Conservation (phyloP, 2,888 invertebrate species). For the Tigriopus californicus region DNA sequence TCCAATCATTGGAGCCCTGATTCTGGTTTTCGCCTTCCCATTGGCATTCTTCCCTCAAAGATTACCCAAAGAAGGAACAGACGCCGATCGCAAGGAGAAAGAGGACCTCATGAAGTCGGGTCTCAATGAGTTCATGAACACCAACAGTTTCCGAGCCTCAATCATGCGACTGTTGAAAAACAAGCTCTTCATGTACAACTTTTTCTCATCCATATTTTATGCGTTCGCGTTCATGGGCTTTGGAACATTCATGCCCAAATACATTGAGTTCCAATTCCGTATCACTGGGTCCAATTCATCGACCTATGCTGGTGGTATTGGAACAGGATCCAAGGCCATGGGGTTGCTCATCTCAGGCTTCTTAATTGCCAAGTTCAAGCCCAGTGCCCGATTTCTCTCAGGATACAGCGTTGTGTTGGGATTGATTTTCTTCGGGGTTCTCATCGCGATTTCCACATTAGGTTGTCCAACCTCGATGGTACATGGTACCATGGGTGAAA, state of each 20-base stretch:
- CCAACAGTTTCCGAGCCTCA: slow-evolving; percentile 21
- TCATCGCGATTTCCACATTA: slow-evolving; percentile 18
- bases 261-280: slow-evolving; percentile 34
- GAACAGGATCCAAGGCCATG: slow-evolving; percentile 21
- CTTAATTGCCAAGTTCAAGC: slow-evolving; percentile 24
- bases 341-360: slow-evolving; percentile 21
- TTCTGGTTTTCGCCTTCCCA: slow-evolving; percentile 24
- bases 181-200: slow-evolving; percentile 29
- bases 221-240: slow-evolving; percentile 30
- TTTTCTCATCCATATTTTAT: slow-evolving; percentile 30
- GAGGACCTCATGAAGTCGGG: background rate
- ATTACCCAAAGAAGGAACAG: slow-evolving; percentile 17
- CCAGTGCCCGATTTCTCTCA: slow-evolving; percentile 23
- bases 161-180: slow-evolving; percentile 27
- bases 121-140: background rate
- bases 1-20: slow-evolving; percentile 23
- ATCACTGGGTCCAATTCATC: background rate
- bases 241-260: slow-evolving; percentile 36
- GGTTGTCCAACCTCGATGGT: slow-evolving; percentile 19
- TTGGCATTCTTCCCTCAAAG: slow-evolving; percentile 27
- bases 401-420: slow-evolving; percentile 25
- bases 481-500: background rate
- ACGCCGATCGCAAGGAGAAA: background rate
- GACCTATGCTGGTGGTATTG: background rate
- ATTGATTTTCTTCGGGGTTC: slow-evolving; percentile 19